Evolutionary conservation across 2,113 vertebrate genomes (phyloP), one percentile per base, ranked within the genome.

Genomic region (Harpagus bidentatus): DNA sequence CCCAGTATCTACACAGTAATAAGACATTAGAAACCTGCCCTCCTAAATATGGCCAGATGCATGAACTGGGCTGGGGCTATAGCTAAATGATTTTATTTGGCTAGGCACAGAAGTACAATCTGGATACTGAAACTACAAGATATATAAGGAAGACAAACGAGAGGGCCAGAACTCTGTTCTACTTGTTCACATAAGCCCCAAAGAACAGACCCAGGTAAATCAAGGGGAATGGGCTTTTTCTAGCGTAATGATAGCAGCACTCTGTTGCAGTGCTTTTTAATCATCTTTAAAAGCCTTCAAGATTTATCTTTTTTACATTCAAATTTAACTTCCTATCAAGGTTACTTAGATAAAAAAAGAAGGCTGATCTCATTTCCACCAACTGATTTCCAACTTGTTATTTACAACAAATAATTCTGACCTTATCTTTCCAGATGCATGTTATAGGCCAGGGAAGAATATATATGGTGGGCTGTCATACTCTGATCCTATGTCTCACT

Each of bases 351-450:
- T 2, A 63, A 77, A 92, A 83, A 84, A 56, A 71, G 16, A 88
- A 85, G 28, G 11, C 25, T 56, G 40, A 70, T 82, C 47, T 91
- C 28, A 74, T 80, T 94, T 95, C 61, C 52, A 96, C 38, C 74
- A 87, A 63, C n/a, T 90, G 69, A 93, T 77, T 77, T 84, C 50
- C 53, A 71, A 66, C 52, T 40, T 86, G 55, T 88, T 94, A 88
- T 93, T 97, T 96, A 82, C 59, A 91, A 87, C 28, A 94, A 92
- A 52, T 82, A 94, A 82, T 82, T 95, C 65, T 94, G 87, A 88
- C 36, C 72, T 94, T 97, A 78, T 66, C 69, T 42, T 95, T 92
- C 52, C 72, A 94, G 82, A 63, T 38, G 59, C 5, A 13, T 52
- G 36, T 82, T 82, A 76, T 62, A 82, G 72, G 61, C 62, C 36